Percentiles rank a stretch among this genome's conserved stretches.
Conservation (phyloP, 1,140 invertebrate species). For the Littorina saxatilis region DNA sequence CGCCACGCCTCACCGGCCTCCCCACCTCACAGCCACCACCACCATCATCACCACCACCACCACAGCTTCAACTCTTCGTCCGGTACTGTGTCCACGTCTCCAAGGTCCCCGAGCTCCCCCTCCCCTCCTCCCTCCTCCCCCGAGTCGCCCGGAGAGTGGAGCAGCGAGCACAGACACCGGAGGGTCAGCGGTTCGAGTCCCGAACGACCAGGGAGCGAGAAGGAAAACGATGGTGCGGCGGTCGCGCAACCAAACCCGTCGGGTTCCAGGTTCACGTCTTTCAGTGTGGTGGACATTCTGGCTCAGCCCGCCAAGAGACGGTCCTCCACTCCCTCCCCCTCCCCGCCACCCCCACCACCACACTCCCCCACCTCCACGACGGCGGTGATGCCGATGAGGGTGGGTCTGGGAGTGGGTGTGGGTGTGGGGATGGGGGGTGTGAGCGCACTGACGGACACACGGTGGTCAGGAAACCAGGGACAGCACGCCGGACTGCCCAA, state of each 20-base stretch:
- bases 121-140: neutral
- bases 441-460: constrained; percentile 16
- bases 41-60: neutral
- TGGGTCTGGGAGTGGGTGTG: neutral
- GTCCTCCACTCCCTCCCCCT: neutral
- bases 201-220: constrained; percentile 10
- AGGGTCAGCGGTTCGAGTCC: neutral
- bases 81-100: neutral
- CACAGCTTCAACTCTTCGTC: neutral
- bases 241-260: neutral
- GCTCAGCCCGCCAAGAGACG: constrained; percentile 1
- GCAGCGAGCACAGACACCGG: neutral
- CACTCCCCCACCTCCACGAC: neutral
- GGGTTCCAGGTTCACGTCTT: neutral
- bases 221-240: neutral
- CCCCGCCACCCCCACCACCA: neutral
- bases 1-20: neutral
- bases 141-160: neutral
- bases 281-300: constrained; percentile 25
- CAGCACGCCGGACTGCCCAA: constrained; percentile 16
- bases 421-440: neutral
- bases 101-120: neutral
- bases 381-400: constrained; percentile 19
- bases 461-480: constrained; percentile 13
- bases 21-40: no score